A percentile compares a stretch with the other conserved stretches of the same genome.
Conservation (phyloP, 2,113 vertebrate species). For the Solenodon paradoxus region DNA sequence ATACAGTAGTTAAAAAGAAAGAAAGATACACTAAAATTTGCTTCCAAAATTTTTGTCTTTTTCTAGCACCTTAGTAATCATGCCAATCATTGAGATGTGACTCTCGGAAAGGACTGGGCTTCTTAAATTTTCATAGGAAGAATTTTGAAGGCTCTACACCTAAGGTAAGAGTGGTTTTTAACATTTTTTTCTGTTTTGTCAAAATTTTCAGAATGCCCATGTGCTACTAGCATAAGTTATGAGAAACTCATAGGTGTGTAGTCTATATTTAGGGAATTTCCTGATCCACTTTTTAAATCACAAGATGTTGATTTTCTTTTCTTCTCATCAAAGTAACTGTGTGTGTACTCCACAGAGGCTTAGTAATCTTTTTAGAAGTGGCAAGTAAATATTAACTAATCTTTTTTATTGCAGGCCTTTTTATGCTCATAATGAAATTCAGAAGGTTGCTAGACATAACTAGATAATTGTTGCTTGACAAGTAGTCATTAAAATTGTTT, state of each 20-base stretch:
- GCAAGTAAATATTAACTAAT: background rate
- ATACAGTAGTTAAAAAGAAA: background rate
- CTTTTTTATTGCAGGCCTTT: conserved; percentile 8
- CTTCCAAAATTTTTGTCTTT: background rate
- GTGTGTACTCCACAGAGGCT: background rate
- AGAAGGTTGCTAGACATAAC: background rate
- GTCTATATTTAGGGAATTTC: background rate
- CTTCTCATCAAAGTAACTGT: background rate
- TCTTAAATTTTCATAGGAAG: background rate
- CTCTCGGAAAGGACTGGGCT: background rate
- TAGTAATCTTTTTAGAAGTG: background rate
- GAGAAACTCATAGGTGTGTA: background rate
- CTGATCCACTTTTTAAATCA: conserved; percentile 8
- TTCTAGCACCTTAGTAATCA: background rate
- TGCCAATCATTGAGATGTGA: background rate
- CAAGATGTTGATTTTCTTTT: background rate
- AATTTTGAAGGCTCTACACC: background rate
- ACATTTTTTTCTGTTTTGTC: background rate
- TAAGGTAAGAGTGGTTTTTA: background rate
- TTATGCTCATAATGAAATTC: background rate
- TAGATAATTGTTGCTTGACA: conserved; percentile 37
- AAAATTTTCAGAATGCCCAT: background rate
- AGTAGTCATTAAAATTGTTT: conserved; percentile 37
- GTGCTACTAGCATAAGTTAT: background rate
- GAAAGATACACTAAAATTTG: background rate